Conservation (phyloP, 2,113 vertebrate genomes). For the Xiphorhynchus elegans region DNA sequence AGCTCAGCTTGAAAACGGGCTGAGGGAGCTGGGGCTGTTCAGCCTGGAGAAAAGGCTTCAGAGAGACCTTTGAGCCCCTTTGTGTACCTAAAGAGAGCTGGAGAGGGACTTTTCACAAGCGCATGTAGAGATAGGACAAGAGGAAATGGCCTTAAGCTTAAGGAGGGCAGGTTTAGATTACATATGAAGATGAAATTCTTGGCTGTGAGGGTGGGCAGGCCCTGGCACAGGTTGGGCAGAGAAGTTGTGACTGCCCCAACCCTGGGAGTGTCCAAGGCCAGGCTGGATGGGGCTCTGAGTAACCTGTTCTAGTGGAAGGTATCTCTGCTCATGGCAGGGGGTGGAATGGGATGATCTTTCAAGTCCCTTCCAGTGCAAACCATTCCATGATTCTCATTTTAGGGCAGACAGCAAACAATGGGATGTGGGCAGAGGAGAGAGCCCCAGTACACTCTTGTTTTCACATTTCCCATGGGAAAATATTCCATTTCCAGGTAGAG, state of each 20-base stretch:
- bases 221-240: neutral
- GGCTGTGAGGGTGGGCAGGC: fast-evolving
- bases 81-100: neutral
- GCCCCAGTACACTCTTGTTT: fast-evolving
- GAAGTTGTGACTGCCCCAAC: neutral
- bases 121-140: neutral
- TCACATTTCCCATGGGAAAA: neutral
- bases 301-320: neutral
- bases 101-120: neutral
- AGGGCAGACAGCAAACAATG: neutral
- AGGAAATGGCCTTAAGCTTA: neutral
- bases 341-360: fast-evolving
- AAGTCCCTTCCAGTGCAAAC: neutral
- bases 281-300: neutral
- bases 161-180: neutral
- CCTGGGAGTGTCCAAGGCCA: neutral
- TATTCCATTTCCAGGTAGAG: neutral
- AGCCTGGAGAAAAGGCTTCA: neutral
- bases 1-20: neutral
- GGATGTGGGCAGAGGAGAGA: neutral
- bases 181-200: neutral
- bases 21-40: neutral
- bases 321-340: neutral
- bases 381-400: neutral
- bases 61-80: neutral